Evolutionary conservation across 2,113 vertebrate genomes (phyloP), one percentile per base, ranked within the genome.

Genomic region (human (Homo sapiens)): DNA sequence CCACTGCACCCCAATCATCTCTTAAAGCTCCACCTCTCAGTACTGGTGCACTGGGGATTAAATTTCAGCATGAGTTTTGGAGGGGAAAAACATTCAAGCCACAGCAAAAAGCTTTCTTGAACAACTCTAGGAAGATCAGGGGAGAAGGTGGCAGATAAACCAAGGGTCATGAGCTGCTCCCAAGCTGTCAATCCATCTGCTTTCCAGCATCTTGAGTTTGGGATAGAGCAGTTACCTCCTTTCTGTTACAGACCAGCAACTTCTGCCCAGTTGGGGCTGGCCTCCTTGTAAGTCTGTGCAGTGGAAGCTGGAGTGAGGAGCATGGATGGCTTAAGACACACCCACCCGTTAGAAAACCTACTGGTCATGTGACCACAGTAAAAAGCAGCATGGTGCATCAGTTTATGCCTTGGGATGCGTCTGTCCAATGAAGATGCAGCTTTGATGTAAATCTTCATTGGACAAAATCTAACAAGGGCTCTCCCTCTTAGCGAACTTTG

Each of bases 321-420:
- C 48, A 6, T 10, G 13, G 83, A 5, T 52, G 48, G 11, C 45
- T 32, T 9, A 0, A 32, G 87, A 38, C 64, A 9, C 8, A 5
- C 8, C 27, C 4, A 20, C 10, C 73, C 4, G 0, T 14, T 78
- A 43, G 93, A 38, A 90, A 72, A 72, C 30, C 48, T 57, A 27
- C 50, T 43, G 35, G 43, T 23, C n/a, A 3, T 0, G 16, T 72
- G 75, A 11, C 52, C 38, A 0, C 5, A 12, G 3, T n/a, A 0
- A 14, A 2, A 17, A 17, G 61, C 75, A 10, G 1, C 20, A 0
- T 2, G 4, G 7, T 25, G 43, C 11, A 2, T 48, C 40, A 0
- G 0, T 27, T 66, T 40, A 0, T 32, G 48, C 38, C 66, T 75
- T n/a, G 35, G 72, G 61, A 16, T 16, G 4, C 3, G 0, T 64